Base-by-base conservation (phyloP, 2,888 invertebrate species). In the Nemurella pictetii region DNA sequence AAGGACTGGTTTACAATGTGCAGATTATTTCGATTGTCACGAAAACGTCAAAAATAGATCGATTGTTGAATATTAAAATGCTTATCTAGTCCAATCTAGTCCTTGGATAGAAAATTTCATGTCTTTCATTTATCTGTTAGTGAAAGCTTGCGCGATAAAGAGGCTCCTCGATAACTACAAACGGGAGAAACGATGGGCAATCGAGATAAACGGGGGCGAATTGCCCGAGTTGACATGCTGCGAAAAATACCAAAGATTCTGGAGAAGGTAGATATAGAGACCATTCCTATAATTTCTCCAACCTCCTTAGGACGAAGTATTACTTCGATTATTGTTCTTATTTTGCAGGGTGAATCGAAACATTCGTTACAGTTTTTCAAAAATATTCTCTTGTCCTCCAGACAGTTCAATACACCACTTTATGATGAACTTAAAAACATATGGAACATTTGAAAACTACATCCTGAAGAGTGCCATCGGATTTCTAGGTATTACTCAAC, bases 401-500 rank as follows among this genome's bases (percentile, higher is more conserved):
- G 72, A 85, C 12, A 83, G 77, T 28, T 29, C 55, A 29, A 15
- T 86, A 0, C 25, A 29, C 4, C 55, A 78, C n/a, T 86, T 86
- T 27, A 87, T 86, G 30, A 86, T 85, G 26, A 85, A 83, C 12
- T 12, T 88, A 4, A 86, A 86, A 80, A 85, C 84, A 26, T 89
- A 93, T 88, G 90, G 94, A 88, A 91, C 94, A 87, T 90, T 92
- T 84, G 92, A 92, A 87, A 94, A 95, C 89, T 94, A 92, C 86
- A 89, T 94, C 0, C 84, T 93, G 26, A 95, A 94, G 88, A 94
- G 94, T 88, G 86, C 94, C 0, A 87, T 93, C 20, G 95, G 95
- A 0, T 95, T 95, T 87, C 86, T 94, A 0, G 92, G 93, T 27
- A 85, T 85, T 84, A 55, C 9, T 82, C 12, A 80, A 7, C 12